phyloP scores from a whole-genome alignment of 2,797 vertebrate species.

The Arnoldichthys spilopterus region DNA sequence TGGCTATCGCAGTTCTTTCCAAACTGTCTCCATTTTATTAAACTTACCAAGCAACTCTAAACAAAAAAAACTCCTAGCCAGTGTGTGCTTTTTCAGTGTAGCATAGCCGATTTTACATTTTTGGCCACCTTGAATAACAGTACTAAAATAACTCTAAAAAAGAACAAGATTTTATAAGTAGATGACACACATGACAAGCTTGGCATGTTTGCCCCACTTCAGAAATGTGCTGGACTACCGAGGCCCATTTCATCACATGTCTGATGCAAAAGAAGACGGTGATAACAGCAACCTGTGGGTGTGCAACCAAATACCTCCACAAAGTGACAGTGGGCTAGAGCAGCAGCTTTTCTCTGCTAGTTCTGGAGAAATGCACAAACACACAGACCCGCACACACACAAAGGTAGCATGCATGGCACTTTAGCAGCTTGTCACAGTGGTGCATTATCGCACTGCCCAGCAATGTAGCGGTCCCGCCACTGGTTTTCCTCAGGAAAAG shows the following conservation, averaged over 20 bases:
- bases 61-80: background rate
- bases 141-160: slow-evolving; percentile 54
- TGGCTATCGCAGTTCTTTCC: background rate
- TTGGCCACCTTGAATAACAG: slow-evolving; percentile 54
- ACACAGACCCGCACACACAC: slow-evolving; percentile 58
- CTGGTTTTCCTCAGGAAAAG: slow-evolving; percentile 72
- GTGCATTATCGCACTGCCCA: slow-evolving; percentile 77
- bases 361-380: slow-evolving; percentile 61
- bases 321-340: slow-evolving; percentile 35
- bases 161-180: slow-evolving; percentile 59
- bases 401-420: slow-evolving; percentile 60
- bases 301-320: slow-evolving; percentile 48
- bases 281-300: slow-evolving; percentile 49
- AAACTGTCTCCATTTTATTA: background rate
- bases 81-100: background rate
- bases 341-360: slow-evolving; percentile 54
- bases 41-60: background rate
- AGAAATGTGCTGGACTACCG: slow-evolving; percentile 49
- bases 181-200: slow-evolving; percentile 55
- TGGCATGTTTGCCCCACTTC: slow-evolving; percentile 43
- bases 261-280: slow-evolving; percentile 56
- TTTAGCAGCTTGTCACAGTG: slow-evolving; percentile 61
- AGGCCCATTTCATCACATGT: slow-evolving; percentile 60
- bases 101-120: background rate
- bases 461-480: slow-evolving; percentile 71